A percentile compares a stretch with the other conserved stretches of the same genome.
Evolutionary conservation across 64 coral and sea anemone species (phyloP).

Genomic region (Stichodactyla helianthus): DNA sequence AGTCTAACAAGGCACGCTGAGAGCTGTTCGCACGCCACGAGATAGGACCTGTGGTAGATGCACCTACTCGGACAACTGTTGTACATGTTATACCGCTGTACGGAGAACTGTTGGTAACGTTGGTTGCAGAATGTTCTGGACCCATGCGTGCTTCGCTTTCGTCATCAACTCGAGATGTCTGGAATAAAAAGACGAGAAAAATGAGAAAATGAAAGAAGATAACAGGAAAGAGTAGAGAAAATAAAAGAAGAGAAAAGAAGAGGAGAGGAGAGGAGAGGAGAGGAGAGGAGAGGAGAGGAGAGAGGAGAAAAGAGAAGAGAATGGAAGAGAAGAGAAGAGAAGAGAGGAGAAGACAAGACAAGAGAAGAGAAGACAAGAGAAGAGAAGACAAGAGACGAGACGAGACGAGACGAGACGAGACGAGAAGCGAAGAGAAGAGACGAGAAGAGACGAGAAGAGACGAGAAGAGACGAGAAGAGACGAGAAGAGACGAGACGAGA

Average conservation of each 20-base stretch:
- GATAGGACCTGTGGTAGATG: background rate
- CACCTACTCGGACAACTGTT: background rate
- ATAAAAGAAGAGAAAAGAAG: no score
- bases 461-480: background rate
- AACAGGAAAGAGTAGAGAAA: no score
- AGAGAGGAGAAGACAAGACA: background rate
- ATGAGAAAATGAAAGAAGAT: background rate
- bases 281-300: no score
- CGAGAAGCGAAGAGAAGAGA: background rate
- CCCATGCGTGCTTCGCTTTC: background rate
- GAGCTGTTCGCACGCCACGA: background rate
- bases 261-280: no score
- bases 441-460: background rate
- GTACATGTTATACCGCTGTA: slow-evolving; percentile 1
- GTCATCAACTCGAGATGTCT: background rate
- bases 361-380: background rate
- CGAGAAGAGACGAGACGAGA: no score
- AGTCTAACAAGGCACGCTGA: background rate
- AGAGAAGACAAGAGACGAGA: background rate
- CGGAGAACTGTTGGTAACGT: background rate
- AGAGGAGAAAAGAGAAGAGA: background rate
- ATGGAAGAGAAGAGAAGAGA: background rate
- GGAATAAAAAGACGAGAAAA: background rate
- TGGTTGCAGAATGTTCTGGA: no score
- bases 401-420: background rate